Conservation (phyloP, 2,113 vertebrate genomes). For the Carassius auratus region DNA sequence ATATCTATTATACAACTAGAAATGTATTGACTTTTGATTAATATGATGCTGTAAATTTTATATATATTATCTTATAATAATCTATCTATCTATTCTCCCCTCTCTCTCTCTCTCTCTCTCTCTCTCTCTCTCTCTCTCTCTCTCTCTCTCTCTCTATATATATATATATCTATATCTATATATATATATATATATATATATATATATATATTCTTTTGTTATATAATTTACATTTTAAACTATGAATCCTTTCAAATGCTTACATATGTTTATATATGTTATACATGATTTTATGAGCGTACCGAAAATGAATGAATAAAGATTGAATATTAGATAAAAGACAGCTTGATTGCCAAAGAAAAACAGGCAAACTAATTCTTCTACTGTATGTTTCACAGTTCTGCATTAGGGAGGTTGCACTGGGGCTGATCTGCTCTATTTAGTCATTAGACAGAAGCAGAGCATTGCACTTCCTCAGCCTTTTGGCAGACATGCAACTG, state of each 20-base stretch:
- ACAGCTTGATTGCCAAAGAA: background rate
- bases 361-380: background rate
- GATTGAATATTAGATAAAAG: background rate
- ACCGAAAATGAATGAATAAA: background rate
- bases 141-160: too few species aligned
- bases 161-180: too few species aligned
- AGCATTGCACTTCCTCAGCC: conserved; percentile 29
- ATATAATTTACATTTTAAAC: background rate
- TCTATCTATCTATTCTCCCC: too few species aligned
- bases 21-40: background rate
- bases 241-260: background rate
- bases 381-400: background rate
- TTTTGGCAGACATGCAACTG: conserved; percentile 46
- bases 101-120: too few species aligned
- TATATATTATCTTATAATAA: too few species aligned
- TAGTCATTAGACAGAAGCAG: conserved; percentile 46
- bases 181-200: too few species aligned
- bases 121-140: too few species aligned
- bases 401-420: conserved; percentile 19
- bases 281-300: background rate
- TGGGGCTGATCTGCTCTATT: conserved; percentile 44
- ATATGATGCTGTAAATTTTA: too few species aligned
- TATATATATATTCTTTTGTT: background rate
- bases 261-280: too few species aligned
- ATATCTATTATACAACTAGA: background rate